phyloP scores from a whole-genome alignment of 1,140 invertebrate genomes.

The Calliphora vicina region DNA sequence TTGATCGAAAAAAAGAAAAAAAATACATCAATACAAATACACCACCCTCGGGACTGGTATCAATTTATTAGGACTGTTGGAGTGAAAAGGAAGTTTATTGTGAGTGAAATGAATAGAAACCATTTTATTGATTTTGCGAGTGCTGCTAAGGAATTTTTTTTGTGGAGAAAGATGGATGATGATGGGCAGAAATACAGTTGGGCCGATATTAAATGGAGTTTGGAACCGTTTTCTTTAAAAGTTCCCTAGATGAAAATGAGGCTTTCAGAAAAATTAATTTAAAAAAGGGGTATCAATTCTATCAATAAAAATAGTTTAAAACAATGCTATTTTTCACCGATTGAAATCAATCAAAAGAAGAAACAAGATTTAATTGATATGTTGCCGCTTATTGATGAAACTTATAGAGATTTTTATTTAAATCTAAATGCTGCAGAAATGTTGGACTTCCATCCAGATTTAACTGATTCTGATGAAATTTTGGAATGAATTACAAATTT shows the following conservation, averaged over 20 bases:
- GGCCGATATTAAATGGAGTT: conserved; percentile 32
- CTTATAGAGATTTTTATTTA: conserved; percentile 25
- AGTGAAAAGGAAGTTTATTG: conserved; percentile 8
- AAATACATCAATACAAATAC: conserved; percentile 40
- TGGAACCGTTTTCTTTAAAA: conserved; percentile 24
- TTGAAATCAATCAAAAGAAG: conserved; percentile 32
- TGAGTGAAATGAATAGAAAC: neutral
- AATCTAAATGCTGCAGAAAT: conserved; percentile 7
- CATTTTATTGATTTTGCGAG: conserved; percentile 27
- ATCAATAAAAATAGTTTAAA: conserved; percentile 17
- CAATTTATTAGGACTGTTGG: conserved; percentile 37
- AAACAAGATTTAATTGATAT: conserved; percentile 30
- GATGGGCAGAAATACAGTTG: conserved; percentile 21
- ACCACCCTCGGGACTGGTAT: conserved; percentile 38
- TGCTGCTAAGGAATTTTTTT: conserved; percentile 20
- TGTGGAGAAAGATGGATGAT: conserved; percentile 17
- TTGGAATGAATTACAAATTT: neutral
- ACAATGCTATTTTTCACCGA: conserved; percentile 11
- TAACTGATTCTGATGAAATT: conserved; percentile 29
- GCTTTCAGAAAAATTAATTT: conserved; percentile 23
- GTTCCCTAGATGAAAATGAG: conserved; percentile 14
- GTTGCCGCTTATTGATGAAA: conserved; percentile 17
- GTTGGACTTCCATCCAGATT: conserved; percentile 27
- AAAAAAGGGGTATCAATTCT: conserved; percentile 20
- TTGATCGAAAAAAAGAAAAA: conserved; percentile 52